Evolutionary conservation across 1,140 invertebrate species (phyloP), one percentile per base, ranked within the genome.

Genomic region (Leguminivora glycinivorella): DNA sequence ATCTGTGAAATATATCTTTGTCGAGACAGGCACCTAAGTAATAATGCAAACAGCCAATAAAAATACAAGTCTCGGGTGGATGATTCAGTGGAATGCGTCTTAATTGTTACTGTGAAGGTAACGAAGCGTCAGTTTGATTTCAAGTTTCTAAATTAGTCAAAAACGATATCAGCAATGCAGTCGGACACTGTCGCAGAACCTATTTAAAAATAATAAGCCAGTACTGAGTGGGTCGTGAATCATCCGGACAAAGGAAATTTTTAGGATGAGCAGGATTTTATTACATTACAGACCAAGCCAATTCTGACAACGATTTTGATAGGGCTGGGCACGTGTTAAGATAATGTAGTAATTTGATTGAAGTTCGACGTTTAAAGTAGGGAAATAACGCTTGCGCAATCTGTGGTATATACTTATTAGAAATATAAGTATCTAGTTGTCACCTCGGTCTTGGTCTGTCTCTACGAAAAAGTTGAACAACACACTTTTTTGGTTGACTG

Each of bases 81-180:
- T 86, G 85, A 87, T 73, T 88, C 85, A 87, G 72, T 79, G 85
- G 83, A 85, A 89, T 87, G 85, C 77, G 76, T 84, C 83, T 90
- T 52, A 86, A 88, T 87, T 88, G 81, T 83, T 77, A 72, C 80
- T 80, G 78, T 82, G 82, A 78, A 79, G 70, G 81, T 76, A 76
- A 82, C 77, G 77, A 81, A 84, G 34, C 34, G 24, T 34, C 40
- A 67, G 26, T 67, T 67, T n/a, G 29, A 63, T 63, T 63, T 63
- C 58, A 63, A 63, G 14, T 52, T 52, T 52, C 47, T 52, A 52
- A 52, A 52, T 52, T 52, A 52, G 19, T 52, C 17, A 19, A 52
- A 52, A 52, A 22, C 7, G 0, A 52, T 22, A 52, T 17, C 4
- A 17, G n/a, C 40, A 43, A 3, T 17, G n/a, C 17, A n/a, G 40